These are phyloP conservation scores for Drosophila repleta DNA, from an alignment of 1,140 invertebrate species.

Conservation along the genomic window DNA sequence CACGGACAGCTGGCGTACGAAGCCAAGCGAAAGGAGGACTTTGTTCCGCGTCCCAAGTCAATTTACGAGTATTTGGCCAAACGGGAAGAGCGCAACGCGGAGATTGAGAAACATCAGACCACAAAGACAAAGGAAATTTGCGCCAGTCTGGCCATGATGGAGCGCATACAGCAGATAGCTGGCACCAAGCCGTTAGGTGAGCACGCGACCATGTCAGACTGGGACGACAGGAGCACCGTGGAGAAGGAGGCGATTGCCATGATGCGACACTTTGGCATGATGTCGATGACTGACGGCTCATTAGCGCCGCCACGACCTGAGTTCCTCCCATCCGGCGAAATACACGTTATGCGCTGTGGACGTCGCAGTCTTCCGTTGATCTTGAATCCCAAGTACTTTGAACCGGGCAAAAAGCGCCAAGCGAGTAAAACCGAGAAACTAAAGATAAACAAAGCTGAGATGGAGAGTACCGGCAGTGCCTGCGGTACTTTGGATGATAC, in stretches of 20 bases:
- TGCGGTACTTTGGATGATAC: slow-evolving; percentile 1
- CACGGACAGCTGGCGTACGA: slow-evolving; percentile 57
- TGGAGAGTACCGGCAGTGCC: neutral
- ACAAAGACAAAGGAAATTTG: slow-evolving; percentile 35
- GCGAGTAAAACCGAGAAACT: neutral
- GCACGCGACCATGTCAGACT: slow-evolving; percentile 65
- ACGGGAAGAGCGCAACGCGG: slow-evolving; percentile 28
- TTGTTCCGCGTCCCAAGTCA: slow-evolving; percentile 42
- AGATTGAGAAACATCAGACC: slow-evolving; percentile 18
- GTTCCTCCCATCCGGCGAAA: neutral
- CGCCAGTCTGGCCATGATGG: slow-evolving; percentile 56
- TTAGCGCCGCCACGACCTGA: slow-evolving; percentile 9
- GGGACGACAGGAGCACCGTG: slow-evolving; percentile 57
- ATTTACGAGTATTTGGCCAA: slow-evolving; percentile 44
- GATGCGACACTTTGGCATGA: slow-evolving; percentile 72
- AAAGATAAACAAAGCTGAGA: neutral
- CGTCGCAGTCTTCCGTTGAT: slow-evolving; percentile 36
- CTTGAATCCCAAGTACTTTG: slow-evolving; percentile 55
- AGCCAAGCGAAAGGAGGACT: slow-evolving; percentile 16
- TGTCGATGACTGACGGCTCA: slow-evolving; percentile 34
- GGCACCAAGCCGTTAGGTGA: slow-evolving; percentile 67
- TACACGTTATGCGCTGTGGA: slow-evolving; percentile 44
- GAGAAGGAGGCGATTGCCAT: slow-evolving; percentile 66
- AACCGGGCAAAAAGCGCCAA: slow-evolving; percentile 36
- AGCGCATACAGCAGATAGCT: slow-evolving; percentile 64